Evolutionary conservation across 2,113 vertebrate genomes (phyloP).

Genomic region (Cygnus atratus): DNA sequence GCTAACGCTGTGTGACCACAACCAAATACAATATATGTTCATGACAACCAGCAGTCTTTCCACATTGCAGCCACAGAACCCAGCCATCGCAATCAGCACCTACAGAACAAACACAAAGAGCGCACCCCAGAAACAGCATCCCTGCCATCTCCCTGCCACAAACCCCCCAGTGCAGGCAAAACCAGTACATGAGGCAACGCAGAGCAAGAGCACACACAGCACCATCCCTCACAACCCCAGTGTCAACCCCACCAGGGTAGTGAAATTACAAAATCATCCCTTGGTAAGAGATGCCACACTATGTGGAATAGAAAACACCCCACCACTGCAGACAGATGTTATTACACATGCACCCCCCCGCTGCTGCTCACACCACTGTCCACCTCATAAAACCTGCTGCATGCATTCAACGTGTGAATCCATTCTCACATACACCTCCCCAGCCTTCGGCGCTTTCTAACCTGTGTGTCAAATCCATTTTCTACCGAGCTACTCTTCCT

Average conservation of each 20-base stretch:
- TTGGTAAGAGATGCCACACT: not conserved
- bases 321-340: not conserved
- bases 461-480: slow-evolving; percentile 87
- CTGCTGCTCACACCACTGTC: not conserved
- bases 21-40: not conserved
- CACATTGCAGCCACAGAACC: not conserved
- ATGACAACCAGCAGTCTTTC: not conserved
- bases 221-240: not conserved
- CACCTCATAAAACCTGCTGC: not conserved
- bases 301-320: not conserved
- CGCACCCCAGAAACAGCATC: not conserved
- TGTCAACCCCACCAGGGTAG: not conserved
- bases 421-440: not conserved
- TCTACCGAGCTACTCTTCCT: slow-evolving; percentile 73
- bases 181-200: not conserved
- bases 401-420: not conserved
- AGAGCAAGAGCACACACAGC: not conserved
- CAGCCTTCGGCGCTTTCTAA: slow-evolving; percentile 66
- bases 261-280: not conserved
- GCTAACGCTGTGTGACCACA: not conserved
- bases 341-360: not conserved
- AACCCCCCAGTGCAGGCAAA: not conserved
- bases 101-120: slow-evolving; percentile 29
- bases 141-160: not conserved
- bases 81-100: not conserved